Evolutionary conservation across 2,797 vertebrate genomes (phyloP).

Genomic region (Lagorchestes hirsutus): DNA sequence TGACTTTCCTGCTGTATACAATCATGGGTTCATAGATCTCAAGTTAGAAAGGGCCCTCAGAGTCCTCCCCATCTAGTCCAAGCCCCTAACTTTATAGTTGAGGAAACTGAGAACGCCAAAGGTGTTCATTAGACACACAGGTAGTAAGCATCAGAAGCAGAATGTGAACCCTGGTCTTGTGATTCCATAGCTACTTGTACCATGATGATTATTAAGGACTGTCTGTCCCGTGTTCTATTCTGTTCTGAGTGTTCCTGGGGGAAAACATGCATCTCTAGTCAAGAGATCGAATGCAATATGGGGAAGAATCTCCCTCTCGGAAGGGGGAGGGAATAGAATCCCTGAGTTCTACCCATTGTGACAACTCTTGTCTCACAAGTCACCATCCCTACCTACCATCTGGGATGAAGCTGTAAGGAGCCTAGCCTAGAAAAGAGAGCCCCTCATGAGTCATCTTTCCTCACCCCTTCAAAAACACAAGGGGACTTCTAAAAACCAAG

Average conservation of each 20-base stretch:
- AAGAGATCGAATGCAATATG: background rate
- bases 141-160: background rate
- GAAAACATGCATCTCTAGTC: background rate
- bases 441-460: constrained; percentile 76
- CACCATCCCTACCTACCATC: constrained; percentile 33
- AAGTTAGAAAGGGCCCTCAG: background rate
- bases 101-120: background rate
- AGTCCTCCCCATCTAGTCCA: background rate
- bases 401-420: constrained; percentile 67
- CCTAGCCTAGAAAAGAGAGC: constrained; percentile 64
- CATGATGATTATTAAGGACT: background rate
- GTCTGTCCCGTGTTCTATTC: background rate
- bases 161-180: background rate
- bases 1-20: background rate
- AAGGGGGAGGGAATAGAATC: constrained; percentile 52
- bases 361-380: constrained; percentile 66
- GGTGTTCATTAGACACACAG: background rate
- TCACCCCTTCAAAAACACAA: constrained; percentile 77
- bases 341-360: constrained; percentile 71
- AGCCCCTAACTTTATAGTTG: background rate
- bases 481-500: constrained; percentile 76
- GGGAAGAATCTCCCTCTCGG: background rate
- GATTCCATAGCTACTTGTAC: background rate
- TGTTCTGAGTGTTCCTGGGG: background rate
- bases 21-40: background rate